phyloP scores from a whole-genome alignment of 2,888 invertebrate species.

The Drosophila parthenogenetica region DNA sequence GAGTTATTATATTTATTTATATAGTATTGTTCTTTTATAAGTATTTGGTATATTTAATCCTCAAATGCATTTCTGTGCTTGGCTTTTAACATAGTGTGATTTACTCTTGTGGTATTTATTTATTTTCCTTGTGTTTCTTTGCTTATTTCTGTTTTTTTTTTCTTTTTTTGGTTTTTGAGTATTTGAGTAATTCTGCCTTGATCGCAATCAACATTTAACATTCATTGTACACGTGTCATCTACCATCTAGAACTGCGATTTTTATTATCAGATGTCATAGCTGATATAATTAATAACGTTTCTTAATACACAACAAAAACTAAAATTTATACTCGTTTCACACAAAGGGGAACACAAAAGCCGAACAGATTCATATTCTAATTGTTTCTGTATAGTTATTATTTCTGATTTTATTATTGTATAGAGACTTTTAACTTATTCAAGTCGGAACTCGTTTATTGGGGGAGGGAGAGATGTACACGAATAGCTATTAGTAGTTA shows the following conservation, averaged over 20 bases:
- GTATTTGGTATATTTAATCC: conserved; percentile 50
- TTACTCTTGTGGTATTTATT: conserved; percentile 41
- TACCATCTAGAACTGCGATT: conserved; percentile 71
- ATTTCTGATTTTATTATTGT: conserved; percentile 5
- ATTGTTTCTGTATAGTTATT: conserved; percentile 18
- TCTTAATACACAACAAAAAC: conserved; percentile 66
- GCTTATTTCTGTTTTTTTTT: conserved; percentile 4
- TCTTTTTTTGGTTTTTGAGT: conserved; percentile 15
- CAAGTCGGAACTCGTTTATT: conserved; percentile 27
- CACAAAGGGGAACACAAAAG: conserved; percentile 49
- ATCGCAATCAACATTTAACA: conserved; percentile 71
- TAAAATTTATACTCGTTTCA: conserved; percentile 50
- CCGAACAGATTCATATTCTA: conserved; percentile 5
- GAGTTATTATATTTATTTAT: conserved; percentile 27
- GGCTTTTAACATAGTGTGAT: conserved; percentile 57
- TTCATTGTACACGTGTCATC: conserved; percentile 72
- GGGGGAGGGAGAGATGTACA: conserved; percentile 13
- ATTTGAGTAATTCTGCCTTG: conserved; percentile 46
- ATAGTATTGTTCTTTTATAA: conserved; percentile 39
- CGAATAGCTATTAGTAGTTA: conserved; percentile 15
- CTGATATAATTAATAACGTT: conserved; percentile 81
- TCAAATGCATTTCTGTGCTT: conserved; percentile 71
- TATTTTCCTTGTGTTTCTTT: conserved; percentile 18
- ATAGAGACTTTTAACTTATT: conserved; percentile 66
- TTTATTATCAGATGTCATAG: conserved; percentile 85